Conservation (phyloP, 2,797 vertebrate genomes). For the Pangasius sanitwongsei region DNA sequence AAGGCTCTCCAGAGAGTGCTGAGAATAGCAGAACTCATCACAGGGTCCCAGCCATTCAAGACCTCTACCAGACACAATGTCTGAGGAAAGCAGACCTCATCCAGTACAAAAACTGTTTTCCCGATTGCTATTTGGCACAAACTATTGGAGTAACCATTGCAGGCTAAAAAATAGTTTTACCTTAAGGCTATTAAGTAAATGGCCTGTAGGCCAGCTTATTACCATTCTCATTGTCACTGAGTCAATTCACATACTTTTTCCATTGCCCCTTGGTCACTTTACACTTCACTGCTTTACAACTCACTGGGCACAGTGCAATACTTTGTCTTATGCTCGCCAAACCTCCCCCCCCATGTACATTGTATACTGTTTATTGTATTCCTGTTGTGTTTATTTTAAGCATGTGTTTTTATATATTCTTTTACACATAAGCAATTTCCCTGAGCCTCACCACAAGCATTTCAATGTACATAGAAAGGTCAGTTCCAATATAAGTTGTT, state of each 20-base stretch:
- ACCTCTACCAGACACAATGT: background rate
- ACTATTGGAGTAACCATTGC: background rate
- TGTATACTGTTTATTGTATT: background rate
- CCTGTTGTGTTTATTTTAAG: background rate
- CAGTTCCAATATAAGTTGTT: background rate
- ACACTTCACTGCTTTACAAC: too few relatives aligned
- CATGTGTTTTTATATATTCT: background rate
- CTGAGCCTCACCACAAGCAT: background rate
- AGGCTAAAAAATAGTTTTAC: background rate
- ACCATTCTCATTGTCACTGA: background rate
- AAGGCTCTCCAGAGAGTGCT: background rate
- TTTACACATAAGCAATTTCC: background rate
- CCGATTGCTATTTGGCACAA: background rate
- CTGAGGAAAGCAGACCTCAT: background rate
- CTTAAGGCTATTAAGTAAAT: background rate
- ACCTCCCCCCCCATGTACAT: background rate
- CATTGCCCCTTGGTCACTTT: background rate
- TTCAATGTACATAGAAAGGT: background rate
- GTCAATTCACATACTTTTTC: background rate
- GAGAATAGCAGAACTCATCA: background rate
- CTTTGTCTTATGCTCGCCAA: too few relatives aligned
- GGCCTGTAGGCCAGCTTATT: background rate
- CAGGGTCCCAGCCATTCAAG: background rate
- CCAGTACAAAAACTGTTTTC: background rate
- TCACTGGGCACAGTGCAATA: too few relatives aligned